A percentile compares a stretch with the other conserved stretches of the same genome.
Evolutionary conservation across 2,113 vertebrate genomes (phyloP).

Genomic region (Capreolus pygargus): DNA sequence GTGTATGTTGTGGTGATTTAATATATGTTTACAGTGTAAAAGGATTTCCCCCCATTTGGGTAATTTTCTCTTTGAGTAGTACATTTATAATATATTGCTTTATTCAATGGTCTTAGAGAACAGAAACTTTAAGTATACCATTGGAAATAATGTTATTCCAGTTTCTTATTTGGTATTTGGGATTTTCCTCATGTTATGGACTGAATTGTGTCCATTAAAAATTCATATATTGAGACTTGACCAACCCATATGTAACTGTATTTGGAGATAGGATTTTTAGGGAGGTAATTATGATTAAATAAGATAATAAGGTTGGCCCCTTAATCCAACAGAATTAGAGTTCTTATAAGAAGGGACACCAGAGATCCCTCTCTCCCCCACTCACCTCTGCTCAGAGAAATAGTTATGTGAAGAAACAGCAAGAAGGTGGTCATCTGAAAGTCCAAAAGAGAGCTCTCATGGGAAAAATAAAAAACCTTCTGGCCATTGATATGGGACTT

Average conservation of each 20-base stretch:
- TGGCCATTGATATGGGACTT: background rate
- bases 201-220: background rate
- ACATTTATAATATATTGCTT: background rate
- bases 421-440: background rate
- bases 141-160: background rate
- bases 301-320: background rate
- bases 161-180: background rate
- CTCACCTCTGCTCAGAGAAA: background rate
- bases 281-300: background rate
- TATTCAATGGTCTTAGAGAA: background rate
- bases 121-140: background rate
- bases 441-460: background rate
- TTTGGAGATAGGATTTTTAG: background rate
- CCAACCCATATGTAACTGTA: background rate
- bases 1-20: background rate
- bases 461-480: background rate
- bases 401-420: background rate
- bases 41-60: background rate
- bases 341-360: background rate
- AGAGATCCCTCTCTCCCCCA: no score
- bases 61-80: background rate
- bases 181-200: background rate
- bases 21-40: background rate
- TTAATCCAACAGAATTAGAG: background rate
- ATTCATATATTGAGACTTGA: background rate